These are phyloP conservation scores for Slavum lentiscoides DNA, from an alignment of 2,888 invertebrate genomes.

Conservation along the genomic window DNA sequence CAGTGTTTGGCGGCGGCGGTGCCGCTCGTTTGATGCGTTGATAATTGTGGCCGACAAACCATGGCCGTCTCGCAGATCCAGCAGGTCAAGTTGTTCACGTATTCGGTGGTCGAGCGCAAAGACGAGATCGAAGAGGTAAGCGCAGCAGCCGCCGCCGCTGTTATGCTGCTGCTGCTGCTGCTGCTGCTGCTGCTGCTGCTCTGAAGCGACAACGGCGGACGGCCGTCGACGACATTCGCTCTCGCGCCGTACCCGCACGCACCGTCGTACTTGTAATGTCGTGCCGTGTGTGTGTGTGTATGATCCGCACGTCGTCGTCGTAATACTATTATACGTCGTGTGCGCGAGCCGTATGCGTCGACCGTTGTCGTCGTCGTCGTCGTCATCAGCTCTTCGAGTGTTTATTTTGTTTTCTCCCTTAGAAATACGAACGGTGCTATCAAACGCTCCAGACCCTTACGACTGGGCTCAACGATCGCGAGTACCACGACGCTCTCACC, in stretches of 20 bases:
- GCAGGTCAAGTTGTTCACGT: conserved; percentile 41
- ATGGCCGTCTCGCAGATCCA: conserved; percentile 37
- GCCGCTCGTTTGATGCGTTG: conserved; percentile 23
- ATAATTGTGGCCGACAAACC: background rate
- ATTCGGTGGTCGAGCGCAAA: conserved; percentile 44
- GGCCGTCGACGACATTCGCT: conserved; percentile 34
- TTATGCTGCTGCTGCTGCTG: background rate
- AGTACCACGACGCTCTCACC: conserved; percentile 88
- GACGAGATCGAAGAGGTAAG: conserved; percentile 52
- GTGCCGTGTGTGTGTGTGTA: conserved; percentile 38
- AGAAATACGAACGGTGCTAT: conserved; percentile 90
- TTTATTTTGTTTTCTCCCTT: conserved; percentile 59
- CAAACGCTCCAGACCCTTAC: conserved; percentile 76
- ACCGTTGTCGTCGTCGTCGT: conserved; percentile 26
- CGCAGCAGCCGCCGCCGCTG: background rate
- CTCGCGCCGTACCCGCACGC: conserved; percentile 31
- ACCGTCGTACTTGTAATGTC: conserved; percentile 31
- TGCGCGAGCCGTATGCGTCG: conserved; percentile 37
- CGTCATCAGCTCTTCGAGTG: background rate
- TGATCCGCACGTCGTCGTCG: conserved; percentile 39
- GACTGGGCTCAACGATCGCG: conserved; percentile 86
- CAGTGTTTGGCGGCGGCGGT: background rate
- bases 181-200: background rate
- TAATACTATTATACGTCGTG: conserved; percentile 29
- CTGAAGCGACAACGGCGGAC: background rate